Percentiles rank a stretch among this genome's conserved stretches.
Conservation (phyloP, 2,113 vertebrate genomes). For the Epinephelus lanceolatus region DNA sequence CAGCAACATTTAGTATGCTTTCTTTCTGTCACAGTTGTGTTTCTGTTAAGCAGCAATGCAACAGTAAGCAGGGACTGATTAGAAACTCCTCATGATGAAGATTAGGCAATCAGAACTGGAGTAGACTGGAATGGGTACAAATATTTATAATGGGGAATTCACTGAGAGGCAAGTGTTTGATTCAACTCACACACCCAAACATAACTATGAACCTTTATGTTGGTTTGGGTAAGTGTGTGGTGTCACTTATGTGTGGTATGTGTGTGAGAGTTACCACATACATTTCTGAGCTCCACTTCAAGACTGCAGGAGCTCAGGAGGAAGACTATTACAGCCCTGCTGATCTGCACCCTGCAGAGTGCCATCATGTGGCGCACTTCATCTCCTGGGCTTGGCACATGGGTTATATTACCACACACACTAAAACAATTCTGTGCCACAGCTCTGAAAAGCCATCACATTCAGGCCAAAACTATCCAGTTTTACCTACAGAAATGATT, state of each 20-base stretch:
- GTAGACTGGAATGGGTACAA: no score
- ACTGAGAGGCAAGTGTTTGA: background rate
- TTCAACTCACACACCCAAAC: background rate
- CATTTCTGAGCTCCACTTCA: background rate
- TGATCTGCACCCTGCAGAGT: background rate
- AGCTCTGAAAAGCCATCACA: background rate
- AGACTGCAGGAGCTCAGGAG: background rate
- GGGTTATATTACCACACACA: constrained; percentile 17
- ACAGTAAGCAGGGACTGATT: background rate
- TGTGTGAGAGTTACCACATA: background rate
- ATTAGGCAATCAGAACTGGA: background rate
- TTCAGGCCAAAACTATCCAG: background rate
- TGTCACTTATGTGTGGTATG: background rate
- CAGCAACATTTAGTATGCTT: background rate
- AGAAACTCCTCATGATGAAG: background rate
- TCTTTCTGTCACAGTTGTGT: background rate
- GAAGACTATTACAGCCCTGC: background rate
- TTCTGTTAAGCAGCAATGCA: background rate
- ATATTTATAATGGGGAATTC: background rate
- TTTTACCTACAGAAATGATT: no score
- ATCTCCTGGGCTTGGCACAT: background rate
- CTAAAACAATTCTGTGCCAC: constrained; percentile 7
- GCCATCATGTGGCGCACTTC: background rate
- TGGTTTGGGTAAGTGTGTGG: background rate
- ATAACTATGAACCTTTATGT: background rate